These are phyloP conservation scores for Dendronephthya gigantea DNA, from an alignment of 64 coral and sea anemone genomes.

Conservation along the genomic window DNA sequence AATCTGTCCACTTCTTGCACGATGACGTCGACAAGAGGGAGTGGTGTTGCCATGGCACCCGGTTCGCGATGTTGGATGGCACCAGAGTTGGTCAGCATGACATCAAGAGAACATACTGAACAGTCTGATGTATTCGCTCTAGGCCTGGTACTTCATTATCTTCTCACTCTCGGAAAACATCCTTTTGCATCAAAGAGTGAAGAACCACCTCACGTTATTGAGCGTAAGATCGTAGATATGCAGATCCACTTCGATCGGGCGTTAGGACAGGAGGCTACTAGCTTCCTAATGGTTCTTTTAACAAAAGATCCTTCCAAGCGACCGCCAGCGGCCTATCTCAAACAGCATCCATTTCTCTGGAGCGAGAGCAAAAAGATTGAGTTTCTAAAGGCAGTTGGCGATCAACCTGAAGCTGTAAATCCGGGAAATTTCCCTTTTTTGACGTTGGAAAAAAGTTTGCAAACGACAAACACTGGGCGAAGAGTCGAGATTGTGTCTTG, in stretches of 20 bases:
- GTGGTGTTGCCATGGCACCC: no score
- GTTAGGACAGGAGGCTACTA: neutral
- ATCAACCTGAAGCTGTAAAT: conserved; percentile 1
- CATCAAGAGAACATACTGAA: no score
- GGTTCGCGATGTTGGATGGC: no score
- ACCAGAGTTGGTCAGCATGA: no score
- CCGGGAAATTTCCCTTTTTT: neutral
- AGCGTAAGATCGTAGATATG: neutral
- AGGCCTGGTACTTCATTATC: no score
- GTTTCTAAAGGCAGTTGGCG: conserved; percentile 21
- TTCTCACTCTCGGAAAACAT: neutral
- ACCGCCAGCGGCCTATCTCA: neutral
- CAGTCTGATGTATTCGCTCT: no score
- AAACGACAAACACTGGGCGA: neutral
- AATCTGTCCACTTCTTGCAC: no score
- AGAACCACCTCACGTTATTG: neutral
- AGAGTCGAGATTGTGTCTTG: neutral
- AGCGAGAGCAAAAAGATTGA: conserved; percentile 4
- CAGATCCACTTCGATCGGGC: neutral
- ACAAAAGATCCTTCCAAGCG: conserved; percentile 1
- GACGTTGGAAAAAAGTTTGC: neutral
- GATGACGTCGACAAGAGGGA: no score
- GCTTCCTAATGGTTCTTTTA: neutral
- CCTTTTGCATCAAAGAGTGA: neutral
- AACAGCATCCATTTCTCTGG: conserved; percentile 24